Base-by-base conservation (phyloP, 2,113 vertebrate species). In the Myanophis thanlyinensis region DNA sequence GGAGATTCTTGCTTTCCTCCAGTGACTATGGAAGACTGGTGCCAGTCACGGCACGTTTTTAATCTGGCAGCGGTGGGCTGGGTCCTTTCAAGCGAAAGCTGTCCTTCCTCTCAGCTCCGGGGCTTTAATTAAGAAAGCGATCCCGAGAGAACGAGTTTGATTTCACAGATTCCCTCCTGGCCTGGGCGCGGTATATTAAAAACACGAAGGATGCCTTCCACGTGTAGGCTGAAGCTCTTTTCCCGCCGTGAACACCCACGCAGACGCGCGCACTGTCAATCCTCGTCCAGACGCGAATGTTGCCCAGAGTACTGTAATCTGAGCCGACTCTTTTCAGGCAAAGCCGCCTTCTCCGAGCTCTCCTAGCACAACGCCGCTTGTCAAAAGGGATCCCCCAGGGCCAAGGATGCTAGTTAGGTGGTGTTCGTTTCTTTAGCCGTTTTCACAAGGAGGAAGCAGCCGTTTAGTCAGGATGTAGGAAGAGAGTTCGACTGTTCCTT, bases 281-380 rank as follows among this genome's bases (percentile, higher is more conserved):
- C 94, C 85, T 95, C 97, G 97, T 96, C 96, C 96, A 97, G 97
- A 97, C 97, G 96, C 96, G 96, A 98, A 97, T 67, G 91, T 92
- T 97, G 93, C 91, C 95, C 97, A 97, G 97, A 95, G 92, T 94
- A 94, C 90, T n/a, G 95, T 93, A 93, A 95, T 0, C 25, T 94
- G 97, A 96, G 95, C 96, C 93, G 87, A 87, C 90, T 95, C 94
- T 96, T 97, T 97, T 94, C 95, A 94, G 53, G 89, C 53, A 90
- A 73, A 73, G 67, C 15, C 93, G 52, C 93, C 96, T 96, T 94
- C 92, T 94, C 92, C 67, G 95, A 91, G 97, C 97, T 97, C 96
- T 95, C 92, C 18, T 47, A 8, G 0, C 0, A 59, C 90, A 92
- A 87, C 56, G 91, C 92, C 4, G 80, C 93, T 91, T 95, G 89